Base-by-base conservation (phyloP, 1,140 invertebrate species). In the Melipona quadrifasciata region DNA sequence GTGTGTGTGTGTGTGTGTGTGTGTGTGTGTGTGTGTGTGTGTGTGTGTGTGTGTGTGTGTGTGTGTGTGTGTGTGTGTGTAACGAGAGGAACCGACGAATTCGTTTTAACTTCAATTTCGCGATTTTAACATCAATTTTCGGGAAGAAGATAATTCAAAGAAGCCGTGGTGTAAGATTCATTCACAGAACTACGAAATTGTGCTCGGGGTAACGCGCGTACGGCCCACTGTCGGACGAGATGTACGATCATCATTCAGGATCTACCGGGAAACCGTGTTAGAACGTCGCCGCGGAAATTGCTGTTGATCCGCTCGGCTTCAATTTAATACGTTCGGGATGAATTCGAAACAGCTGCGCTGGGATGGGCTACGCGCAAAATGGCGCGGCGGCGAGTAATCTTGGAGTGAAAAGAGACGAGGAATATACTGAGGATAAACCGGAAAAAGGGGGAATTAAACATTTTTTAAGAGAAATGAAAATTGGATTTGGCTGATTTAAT, bases 171-270 rank as follows among this genome's bases (percentile, higher is more conserved):
- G 19, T 39, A 74, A 74, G 16, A 12, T 55, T 74, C 72, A 61
- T 75, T 75, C 82, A 74, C 58, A 57, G 57, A 16, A 19, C 57
- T 72, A 55, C 58, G 86, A 87, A 87, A 86, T 87, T 72, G 31
- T 11, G 19, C 12, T 0, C 11, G 68, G 2, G 16, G 27, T 1
- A 21, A 21, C 19, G n/a, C 11, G 19, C 17, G 47, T 24, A 51
- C 27, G 53, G 34, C 21, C 27, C 72, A 61, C 31, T 47, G 64
- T 77, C 74, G 31, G 53, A 27, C 31, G 53, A 77, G 31, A 68
- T 19, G 31, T 39, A 58, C 74, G 31, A 77, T 68, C 73, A 68
- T 68, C 73, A 53, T 12, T 64, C 8, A 53, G 27, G 12, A 58
- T 73, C 74, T 81, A 58, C 70, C 14, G 21, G 27, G 79, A 81